These are phyloP conservation scores for Salpingus planirostris DNA, from an alignment of 2,888 invertebrate species.

Conservation along the genomic window DNA sequence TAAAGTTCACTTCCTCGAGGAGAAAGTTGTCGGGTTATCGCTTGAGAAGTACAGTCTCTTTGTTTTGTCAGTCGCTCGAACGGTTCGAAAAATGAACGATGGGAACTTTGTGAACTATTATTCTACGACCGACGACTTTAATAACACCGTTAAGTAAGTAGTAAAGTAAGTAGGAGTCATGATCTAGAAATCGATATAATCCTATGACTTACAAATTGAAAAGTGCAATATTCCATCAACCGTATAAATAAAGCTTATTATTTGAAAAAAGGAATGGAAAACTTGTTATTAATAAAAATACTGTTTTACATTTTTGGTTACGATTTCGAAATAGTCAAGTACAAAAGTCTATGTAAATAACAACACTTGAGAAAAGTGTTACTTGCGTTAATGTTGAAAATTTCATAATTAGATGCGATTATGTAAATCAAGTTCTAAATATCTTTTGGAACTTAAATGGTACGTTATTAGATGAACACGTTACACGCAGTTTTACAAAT, in stretches of 20 bases:
- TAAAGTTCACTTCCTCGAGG: too few relatives aligned
- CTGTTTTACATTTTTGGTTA: background rate
- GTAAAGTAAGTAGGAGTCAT: constrained; percentile 11
- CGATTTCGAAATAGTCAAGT: background rate
- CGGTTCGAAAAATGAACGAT: constrained; percentile 5
- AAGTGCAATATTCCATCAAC: too few relatives aligned
- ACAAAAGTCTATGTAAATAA: too few relatives aligned
- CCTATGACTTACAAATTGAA: background rate
- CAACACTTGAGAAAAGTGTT: too few relatives aligned
- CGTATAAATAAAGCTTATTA: too few relatives aligned
- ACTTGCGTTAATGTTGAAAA: too few relatives aligned
- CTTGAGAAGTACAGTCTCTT: constrained; percentile 4
- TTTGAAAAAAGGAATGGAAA: background rate
- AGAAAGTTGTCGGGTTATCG: constrained; percentile 3
- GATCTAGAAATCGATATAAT: constrained; percentile 13
- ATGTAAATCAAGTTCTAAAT: too few relatives aligned
- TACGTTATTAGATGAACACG: too few relatives aligned
- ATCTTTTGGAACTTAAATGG: too few relatives aligned
- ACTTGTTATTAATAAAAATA: background rate
- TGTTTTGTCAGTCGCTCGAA: constrained; percentile 1
- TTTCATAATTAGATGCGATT: too few relatives aligned
- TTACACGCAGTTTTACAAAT: too few relatives aligned
- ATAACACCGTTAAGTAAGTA: constrained; percentile 3
- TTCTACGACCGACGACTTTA: constrained; percentile 5
- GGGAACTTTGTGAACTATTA: constrained; percentile 15